A percentile compares a stretch with the other conserved stretches of the same genome.
Conservation (phyloP, 2,888 invertebrate species). For the Heliconius hortense region DNA sequence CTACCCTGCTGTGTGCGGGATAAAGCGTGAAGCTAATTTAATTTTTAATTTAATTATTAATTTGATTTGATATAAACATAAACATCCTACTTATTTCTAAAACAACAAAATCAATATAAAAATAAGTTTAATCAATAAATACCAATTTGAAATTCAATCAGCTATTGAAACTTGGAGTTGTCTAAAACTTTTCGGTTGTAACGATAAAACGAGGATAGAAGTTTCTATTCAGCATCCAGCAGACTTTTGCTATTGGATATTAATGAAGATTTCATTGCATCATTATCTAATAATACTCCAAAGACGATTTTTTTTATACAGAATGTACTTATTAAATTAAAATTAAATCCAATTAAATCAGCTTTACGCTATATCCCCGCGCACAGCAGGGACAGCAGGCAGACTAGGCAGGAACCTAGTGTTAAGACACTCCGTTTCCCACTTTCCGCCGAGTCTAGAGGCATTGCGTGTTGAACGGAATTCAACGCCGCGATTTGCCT, state of each 20-base stretch:
- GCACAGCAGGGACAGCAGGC: too few relatives aligned
- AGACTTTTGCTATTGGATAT: neutral
- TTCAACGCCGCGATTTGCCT: neutral
- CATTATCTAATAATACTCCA: neutral
- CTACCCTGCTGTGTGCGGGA: too few relatives aligned
- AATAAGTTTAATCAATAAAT: neutral
- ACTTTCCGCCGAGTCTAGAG: neutral
- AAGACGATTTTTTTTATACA: neutral
- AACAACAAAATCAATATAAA: neutral
- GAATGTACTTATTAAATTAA: too few relatives aligned
- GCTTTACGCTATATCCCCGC: too few relatives aligned
- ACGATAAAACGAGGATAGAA: constrained; percentile 19
- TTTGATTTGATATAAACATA: neutral
- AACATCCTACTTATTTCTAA: neutral
- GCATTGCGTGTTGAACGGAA: neutral
- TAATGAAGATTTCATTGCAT: neutral
- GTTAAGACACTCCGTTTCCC: too few relatives aligned
- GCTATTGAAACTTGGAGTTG: neutral
- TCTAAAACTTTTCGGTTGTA: constrained; percentile 19
- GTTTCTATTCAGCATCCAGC: neutral
- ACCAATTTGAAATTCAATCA: constrained; percentile 10
- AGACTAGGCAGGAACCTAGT: too few relatives aligned
- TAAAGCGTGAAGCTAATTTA: neutral
- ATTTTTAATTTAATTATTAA: too few relatives aligned
- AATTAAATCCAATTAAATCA: too few relatives aligned